Percentiles rank a stretch among this genome's conserved stretches.
Conservation (phyloP, 2,888 invertebrate species). For the Phyllotreta striolata region DNA sequence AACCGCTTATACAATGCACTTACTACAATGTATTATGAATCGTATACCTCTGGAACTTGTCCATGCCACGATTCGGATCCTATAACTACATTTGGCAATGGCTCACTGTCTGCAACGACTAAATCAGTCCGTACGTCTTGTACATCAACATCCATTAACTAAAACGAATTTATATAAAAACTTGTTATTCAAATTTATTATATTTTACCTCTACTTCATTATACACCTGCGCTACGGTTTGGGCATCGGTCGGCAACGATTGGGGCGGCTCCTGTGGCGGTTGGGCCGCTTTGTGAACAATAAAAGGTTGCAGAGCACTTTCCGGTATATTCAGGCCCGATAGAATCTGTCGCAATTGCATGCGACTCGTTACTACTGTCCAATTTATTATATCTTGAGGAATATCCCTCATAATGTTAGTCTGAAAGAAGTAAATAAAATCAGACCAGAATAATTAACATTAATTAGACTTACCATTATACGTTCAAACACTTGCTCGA, state of each 20-base stretch:
- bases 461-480: constrained; percentile 55
- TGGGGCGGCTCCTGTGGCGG: constrained; percentile 21
- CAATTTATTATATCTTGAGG: constrained; percentile 56
- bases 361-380: constrained; percentile 52
- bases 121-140: constrained; percentile 48
- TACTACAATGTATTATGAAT: too few relatives aligned
- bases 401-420: constrained; percentile 53
- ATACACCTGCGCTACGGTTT: constrained; percentile 17
- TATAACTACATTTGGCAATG: constrained; percentile 64
- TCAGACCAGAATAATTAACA: background rate
- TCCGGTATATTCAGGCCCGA: constrained; percentile 51
- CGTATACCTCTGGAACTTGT: constrained; percentile 68
- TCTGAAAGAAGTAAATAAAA: constrained; percentile 42
- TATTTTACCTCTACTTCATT: constrained; percentile 41
- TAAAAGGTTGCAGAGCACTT: constrained; percentile 54
- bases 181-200: background rate
- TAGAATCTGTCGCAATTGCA: constrained; percentile 52
- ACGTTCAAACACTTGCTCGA: constrained; percentile 57
- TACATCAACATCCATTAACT: constrained; percentile 66
- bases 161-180: background rate
- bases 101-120: constrained; percentile 53
- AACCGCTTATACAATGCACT: too few relatives aligned
- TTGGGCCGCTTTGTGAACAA: constrained; percentile 46
- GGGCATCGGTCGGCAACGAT: constrained; percentile 11
- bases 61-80: constrained; percentile 70